A percentile compares a stretch with the other conserved stretches of the same genome.
phyloP scores from a whole-genome alignment of 2,797 vertebrate species.

The Otus scops region DNA sequence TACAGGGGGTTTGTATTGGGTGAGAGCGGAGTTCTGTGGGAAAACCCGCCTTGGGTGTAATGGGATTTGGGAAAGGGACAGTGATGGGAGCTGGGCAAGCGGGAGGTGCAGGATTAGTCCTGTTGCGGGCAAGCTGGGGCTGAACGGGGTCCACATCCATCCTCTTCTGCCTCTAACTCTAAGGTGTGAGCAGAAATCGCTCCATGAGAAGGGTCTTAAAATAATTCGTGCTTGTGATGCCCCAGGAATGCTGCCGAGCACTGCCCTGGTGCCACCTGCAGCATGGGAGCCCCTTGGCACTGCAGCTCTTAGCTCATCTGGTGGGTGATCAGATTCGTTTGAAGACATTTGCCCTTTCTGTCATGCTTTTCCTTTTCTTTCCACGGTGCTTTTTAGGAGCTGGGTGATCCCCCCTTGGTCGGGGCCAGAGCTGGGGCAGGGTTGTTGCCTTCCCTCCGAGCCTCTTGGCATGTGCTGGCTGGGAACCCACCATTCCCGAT shows the following conservation, averaged over 20 bases:
- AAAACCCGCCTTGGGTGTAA: neutral
- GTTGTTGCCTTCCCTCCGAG: neutral
- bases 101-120: neutral
- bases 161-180: neutral
- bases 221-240: neutral
- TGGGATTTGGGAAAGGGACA: neutral
- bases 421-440: neutral
- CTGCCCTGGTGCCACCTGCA: neutral
- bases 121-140: fast-evolving
- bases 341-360: neutral
- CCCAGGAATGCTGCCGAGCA: neutral
- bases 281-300: neutral
- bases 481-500: neutral
- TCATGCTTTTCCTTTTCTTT: neutral
- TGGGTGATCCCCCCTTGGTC: neutral
- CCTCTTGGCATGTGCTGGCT: neutral
- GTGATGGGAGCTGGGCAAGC: fast-evolving
- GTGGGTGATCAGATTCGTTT: neutral
- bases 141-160: neutral
- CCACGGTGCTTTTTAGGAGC: neutral
- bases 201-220: neutral
- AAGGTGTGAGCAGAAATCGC: neutral
- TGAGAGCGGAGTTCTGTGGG: neutral
- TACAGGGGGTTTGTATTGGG: neutral
- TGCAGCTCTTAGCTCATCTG: fast-evolving